Conservation (phyloP, 2,888 invertebrate genomes). For the Pseudoips prasinana region DNA sequence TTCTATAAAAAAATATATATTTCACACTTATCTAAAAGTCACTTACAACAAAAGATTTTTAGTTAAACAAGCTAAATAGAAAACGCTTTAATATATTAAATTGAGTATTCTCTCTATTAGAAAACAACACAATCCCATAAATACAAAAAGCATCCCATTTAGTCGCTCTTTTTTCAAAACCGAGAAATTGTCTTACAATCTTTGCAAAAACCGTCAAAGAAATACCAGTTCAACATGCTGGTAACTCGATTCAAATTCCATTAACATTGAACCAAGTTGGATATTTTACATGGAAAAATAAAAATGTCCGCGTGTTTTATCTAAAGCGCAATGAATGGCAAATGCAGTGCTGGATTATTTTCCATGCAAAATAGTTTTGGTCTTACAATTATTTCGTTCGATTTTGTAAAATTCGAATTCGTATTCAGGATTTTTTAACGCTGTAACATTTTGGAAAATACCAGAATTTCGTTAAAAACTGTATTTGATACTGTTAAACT, state of each 20-base stretch:
- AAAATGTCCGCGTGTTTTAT: conserved; percentile 47
- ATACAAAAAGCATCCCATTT: conserved; percentile 26
- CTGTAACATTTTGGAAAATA: conserved; percentile 8
- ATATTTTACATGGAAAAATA: conserved; percentile 38
- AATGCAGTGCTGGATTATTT: conserved; percentile 49
- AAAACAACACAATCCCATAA: conserved; percentile 10
- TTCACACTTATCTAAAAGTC: too few relatives aligned
- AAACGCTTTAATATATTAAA: conserved; percentile 8
- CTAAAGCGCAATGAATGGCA: conserved; percentile 54
- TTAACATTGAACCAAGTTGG: too few relatives aligned
- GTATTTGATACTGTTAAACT: too few relatives aligned
- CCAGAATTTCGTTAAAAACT: too few relatives aligned
- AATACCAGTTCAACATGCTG: too few relatives aligned
- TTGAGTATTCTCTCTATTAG: conserved; percentile 13
- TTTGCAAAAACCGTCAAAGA: too few relatives aligned
- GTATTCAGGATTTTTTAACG: conserved; percentile 15
- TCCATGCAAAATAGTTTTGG: conserved; percentile 35
- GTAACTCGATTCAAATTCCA: too few relatives aligned
- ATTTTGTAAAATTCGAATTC: conserved; percentile 20
- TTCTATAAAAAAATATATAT: too few relatives aligned
- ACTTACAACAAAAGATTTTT: too few relatives aligned
- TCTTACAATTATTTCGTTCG: conserved; percentile 29
- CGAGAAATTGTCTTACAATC: conserved; percentile 41
- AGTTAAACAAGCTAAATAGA: too few relatives aligned
- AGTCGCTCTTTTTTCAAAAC: conserved; percentile 26